phyloP scores from a whole-genome alignment of 2,888 invertebrate genomes.

The Lepidocyrtoides sp. region DNA sequence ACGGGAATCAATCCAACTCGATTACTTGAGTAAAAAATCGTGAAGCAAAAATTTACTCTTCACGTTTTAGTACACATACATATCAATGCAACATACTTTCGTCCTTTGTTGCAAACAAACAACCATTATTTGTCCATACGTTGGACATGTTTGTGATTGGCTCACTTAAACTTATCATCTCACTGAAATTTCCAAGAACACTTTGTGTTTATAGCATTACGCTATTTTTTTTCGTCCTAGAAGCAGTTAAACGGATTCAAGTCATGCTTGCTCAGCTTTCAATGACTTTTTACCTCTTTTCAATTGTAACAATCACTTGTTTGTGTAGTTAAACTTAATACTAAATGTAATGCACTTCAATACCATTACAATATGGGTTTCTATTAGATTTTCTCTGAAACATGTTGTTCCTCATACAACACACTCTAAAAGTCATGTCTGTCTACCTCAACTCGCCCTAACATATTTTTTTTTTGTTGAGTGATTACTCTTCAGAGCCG shows the following conservation, averaged over 20 bases:
- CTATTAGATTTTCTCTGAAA: no score
- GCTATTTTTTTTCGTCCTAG: not conserved
- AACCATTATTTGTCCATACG: slow-evolving; percentile 2
- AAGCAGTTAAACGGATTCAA: slow-evolving; percentile 49
- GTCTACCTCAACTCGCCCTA: not conserved
- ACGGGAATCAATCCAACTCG: slow-evolving; percentile 32
- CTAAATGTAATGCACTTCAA: no score
- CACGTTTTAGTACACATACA: no score
- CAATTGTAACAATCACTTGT: not conserved
- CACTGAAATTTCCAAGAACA: not conserved
- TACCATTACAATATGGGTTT: slow-evolving; percentile 5
- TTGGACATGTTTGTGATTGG: slow-evolving; percentile 16
- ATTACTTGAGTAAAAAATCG: no score
- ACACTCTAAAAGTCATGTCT: not conserved
- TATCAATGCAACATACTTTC: not conserved
- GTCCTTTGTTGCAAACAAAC: not conserved
- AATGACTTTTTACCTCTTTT: slow-evolving; percentile 40
- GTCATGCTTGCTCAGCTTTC: slow-evolving; percentile 37
- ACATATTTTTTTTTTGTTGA: slow-evolving; percentile 25
- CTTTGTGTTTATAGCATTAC: slow-evolving; percentile 30
- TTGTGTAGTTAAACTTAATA: slow-evolving; percentile 17
- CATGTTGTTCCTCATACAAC: no score
- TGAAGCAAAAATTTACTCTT: no score
- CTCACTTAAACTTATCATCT: slow-evolving; percentile 4
- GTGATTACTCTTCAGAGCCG: slow-evolving; percentile 28